Conservation (phyloP, 2,113 vertebrate genomes). For the Neodon shergylaensis region DNA sequence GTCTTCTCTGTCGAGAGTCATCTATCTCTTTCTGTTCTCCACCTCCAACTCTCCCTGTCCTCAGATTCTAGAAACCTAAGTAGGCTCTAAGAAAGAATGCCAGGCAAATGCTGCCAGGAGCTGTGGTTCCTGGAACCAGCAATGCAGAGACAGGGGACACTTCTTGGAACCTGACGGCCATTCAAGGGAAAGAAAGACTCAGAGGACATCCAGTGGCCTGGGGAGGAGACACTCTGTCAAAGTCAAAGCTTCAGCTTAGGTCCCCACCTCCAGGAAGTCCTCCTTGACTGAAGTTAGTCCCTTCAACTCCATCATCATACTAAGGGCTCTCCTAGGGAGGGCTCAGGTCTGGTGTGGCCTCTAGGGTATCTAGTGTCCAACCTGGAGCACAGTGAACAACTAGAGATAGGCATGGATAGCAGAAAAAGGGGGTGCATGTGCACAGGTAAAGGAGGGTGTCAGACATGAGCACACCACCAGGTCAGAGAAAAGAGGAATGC, state of each 20-base stretch:
- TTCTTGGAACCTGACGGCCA: slow-evolving; percentile 67
- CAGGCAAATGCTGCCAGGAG: slow-evolving; percentile 56
- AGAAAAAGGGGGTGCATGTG: background rate
- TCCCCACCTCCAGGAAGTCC: slow-evolving; percentile 32
- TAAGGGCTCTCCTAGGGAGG: background rate
- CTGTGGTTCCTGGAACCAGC: slow-evolving; percentile 66
- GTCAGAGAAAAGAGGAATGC: background rate
- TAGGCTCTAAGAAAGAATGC: slow-evolving; percentile 72
- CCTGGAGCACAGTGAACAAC: background rate
- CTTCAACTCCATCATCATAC: background rate
- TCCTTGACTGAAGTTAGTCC: slow-evolving; percentile 16
- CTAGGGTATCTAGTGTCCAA: background rate
- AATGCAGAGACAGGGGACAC: background rate
- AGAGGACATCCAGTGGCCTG: slow-evolving; percentile 11
- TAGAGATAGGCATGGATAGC: background rate
- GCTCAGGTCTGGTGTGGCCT: background rate
- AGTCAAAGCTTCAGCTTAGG: background rate
- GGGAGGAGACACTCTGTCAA: background rate
- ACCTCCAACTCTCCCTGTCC: background rate
- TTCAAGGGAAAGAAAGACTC: slow-evolving; percentile 58
- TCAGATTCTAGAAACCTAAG: slow-evolving; percentile 19
- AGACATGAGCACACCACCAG: background rate
- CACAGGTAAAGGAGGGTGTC: background rate
- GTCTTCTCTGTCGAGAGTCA: background rate
- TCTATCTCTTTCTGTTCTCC: background rate